These are phyloP conservation scores for Harpagifer antarcticus DNA, from an alignment of 2,797 vertebrate genomes.

Conservation along the genomic window DNA sequence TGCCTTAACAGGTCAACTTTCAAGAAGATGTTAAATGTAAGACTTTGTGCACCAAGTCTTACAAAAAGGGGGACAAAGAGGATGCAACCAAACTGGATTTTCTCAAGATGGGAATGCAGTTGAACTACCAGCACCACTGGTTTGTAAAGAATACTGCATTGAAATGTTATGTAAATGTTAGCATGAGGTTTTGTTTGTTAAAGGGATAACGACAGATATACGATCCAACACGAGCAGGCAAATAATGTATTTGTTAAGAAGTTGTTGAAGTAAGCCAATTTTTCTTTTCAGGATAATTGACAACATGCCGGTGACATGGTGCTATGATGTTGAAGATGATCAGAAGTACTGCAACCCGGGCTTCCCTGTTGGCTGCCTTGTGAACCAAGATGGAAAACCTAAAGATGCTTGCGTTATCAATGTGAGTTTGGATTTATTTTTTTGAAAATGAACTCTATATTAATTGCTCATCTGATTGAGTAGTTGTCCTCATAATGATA, in stretches of 20 bases:
- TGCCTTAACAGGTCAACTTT: slow-evolving; percentile 87
- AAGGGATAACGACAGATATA: not conserved
- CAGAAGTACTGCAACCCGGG: slow-evolving; percentile 93
- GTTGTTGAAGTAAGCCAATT: not conserved
- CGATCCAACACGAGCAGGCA: not conserved
- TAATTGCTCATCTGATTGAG: not conserved
- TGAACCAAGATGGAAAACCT: slow-evolving; percentile 82
- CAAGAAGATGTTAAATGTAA: slow-evolving; percentile 82
- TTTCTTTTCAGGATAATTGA: slow-evolving; percentile 89
- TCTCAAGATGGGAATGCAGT: slow-evolving; percentile 92
- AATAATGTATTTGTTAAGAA: not conserved
- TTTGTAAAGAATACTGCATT: slow-evolving; percentile 16
- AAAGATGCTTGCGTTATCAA: slow-evolving; percentile 93
- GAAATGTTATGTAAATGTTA: too few relatives aligned
- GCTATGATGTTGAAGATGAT: slow-evolving; percentile 89
- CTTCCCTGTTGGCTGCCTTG: slow-evolving; percentile 93
- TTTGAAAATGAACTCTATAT: not conserved
- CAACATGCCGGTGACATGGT: slow-evolving; percentile 97
- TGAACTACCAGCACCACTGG: slow-evolving; percentile 96
- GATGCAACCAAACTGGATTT: slow-evolving; percentile 87
- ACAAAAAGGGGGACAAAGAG: slow-evolving; percentile 71
- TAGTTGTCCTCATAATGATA: slow-evolving; percentile 2
- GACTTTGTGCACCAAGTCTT: slow-evolving; percentile 85
- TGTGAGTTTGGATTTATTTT: slow-evolving; percentile 81
- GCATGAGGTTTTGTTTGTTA: not conserved